These are phyloP conservation scores for Petrocephalus zakoni DNA, from an alignment of 2,113 vertebrate genomes.

Conservation along the genomic window DNA sequence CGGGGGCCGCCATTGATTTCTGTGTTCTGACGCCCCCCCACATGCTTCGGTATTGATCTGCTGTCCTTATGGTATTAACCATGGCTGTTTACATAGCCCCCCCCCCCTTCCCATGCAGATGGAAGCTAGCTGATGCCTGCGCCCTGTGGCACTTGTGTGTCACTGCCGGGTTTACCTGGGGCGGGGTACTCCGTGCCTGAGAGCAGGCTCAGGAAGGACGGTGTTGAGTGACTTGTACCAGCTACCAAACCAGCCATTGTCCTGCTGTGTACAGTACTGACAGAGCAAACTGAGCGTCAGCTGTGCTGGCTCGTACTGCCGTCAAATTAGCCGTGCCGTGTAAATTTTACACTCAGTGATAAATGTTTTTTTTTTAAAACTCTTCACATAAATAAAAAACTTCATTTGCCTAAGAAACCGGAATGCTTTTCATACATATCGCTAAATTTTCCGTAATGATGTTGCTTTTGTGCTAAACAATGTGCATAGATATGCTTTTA, in stretches of 20 bases:
- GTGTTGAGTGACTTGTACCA: not conserved
- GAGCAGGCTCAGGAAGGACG: not conserved
- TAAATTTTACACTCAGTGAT: not conserved
- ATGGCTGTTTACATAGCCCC: not conserved
- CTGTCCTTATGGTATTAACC: not conserved
- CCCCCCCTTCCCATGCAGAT: not conserved
- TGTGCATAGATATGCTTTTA: not conserved
- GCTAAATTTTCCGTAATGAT: not conserved
- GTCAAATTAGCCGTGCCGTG: not conserved
- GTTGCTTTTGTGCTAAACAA: not conserved
- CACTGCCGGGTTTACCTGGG: not conserved
- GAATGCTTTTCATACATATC: not conserved
- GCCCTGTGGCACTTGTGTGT: not conserved
- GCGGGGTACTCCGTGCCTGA: not conserved
- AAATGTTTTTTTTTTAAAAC: not conserved
- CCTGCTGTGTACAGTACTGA: not conserved
- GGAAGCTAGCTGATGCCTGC: not conserved
- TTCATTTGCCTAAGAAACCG: too few relatives aligned
- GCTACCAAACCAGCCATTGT: not conserved
- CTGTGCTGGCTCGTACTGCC: not conserved
- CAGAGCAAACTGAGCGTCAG: not conserved
- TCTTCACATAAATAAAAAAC: not conserved
- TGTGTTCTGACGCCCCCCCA: not conserved
- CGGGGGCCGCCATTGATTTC: not conserved
- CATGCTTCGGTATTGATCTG: not conserved